Percentiles rank a stretch among this genome's conserved stretches.
phyloP scores from a whole-genome alignment of 2,113 vertebrate species.

The Hippocampus barbouri region DNA sequence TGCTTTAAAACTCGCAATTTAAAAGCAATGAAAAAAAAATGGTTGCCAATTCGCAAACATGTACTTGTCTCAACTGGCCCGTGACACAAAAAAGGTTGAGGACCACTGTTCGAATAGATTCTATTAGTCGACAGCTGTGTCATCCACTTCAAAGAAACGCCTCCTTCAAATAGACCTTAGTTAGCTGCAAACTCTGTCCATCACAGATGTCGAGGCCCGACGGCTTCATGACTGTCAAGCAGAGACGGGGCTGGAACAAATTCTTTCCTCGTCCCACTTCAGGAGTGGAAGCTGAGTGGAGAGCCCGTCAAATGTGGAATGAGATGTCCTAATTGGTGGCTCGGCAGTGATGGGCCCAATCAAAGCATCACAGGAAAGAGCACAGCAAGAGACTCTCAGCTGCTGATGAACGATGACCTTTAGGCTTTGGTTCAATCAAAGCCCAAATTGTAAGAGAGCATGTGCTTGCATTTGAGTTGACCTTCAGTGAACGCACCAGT shows the following conservation, averaged over 20 bases:
- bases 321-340: conserved; percentile 9
- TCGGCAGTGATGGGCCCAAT: conserved; percentile 2
- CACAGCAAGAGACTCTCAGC: background rate
- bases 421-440: background rate
- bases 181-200: background rate
- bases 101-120: too few relatives aligned
- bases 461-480: background rate
- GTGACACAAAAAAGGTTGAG: too few relatives aligned
- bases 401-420: conserved; percentile 2
- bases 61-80: too few relatives aligned
- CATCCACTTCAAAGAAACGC: too few relatives aligned
- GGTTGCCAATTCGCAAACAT: too few relatives aligned
- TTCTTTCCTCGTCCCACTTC: conserved; percentile 4
- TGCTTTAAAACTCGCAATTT: too few relatives aligned
- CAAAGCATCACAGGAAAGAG: background rate
- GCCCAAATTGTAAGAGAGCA: background rate
- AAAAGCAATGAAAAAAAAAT: too few relatives aligned
- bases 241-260: conserved; percentile 10
- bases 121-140: too few relatives aligned
- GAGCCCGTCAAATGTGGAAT: conserved; percentile 13
- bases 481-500: background rate
- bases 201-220: background rate
- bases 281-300: background rate
- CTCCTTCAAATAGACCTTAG: too few relatives aligned
- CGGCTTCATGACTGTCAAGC: background rate